Percentiles rank a stretch among this genome's conserved stretches.
These are phyloP conservation scores for Lysandra bellargus DNA, from an alignment of 2,888 invertebrate species.

Conservation along the genomic window DNA sequence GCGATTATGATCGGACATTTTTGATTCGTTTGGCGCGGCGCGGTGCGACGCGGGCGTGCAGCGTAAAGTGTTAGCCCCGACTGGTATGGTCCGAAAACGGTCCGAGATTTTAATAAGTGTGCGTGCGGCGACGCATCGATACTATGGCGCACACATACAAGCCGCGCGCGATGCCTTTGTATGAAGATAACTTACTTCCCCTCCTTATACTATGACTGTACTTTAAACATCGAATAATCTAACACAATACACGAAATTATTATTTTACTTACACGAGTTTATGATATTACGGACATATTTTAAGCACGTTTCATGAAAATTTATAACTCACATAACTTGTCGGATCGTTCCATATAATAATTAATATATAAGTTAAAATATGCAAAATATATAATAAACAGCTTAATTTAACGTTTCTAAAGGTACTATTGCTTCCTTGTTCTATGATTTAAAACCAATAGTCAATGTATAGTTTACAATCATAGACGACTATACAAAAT, in stretches of 20 bases:
- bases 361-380: constrained; percentile 21
- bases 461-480: neutral
- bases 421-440: constrained; percentile 22
- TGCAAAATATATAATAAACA: constrained; percentile 25
- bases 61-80: too few species aligned
- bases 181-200: too few species aligned
- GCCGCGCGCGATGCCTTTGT: too few species aligned
- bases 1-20: too few species aligned
- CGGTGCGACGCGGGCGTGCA: too few species aligned
- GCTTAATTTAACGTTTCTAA: constrained; percentile 22
- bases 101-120: too few species aligned
- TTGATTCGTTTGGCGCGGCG: too few species aligned
- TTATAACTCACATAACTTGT: neutral
- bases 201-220: neutral
- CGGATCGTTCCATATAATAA: neutral
- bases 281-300: constrained; percentile 5
- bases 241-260: constrained; percentile 38
- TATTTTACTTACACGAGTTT: constrained; percentile 31
- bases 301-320: constrained; percentile 7
- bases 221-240: constrained; percentile 36
- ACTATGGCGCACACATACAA: too few species aligned
- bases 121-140: too few species aligned
- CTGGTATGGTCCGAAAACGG: too few species aligned
- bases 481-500: neutral
- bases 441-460: neutral